These are phyloP conservation scores for Microplitis manilae DNA, from an alignment of 2,888 invertebrate genomes.

Conservation along the genomic window DNA sequence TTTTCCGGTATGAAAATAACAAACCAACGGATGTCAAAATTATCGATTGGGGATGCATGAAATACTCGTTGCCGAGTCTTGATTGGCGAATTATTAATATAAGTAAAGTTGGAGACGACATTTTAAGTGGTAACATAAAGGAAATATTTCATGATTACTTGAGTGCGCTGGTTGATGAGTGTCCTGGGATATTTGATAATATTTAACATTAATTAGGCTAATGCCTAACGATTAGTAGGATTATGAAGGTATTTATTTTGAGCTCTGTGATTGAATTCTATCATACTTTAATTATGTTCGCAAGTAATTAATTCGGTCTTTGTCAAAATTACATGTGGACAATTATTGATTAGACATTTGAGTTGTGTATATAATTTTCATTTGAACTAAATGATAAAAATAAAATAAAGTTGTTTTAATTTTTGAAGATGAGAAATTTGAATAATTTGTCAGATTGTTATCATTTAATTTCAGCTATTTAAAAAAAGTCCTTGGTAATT, in stretches of 20 bases:
- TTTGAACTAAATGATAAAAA: too few species aligned
- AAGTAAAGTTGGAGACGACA: background rate
- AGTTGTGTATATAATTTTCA: background rate
- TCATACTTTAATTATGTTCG: background rate
- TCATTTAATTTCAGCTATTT: background rate
- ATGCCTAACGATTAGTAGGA: too few species aligned
- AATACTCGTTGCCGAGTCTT: slow-evolving; percentile 57
- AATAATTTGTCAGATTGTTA: too few species aligned
- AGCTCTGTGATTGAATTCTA: too few species aligned
- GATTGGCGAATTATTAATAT: slow-evolving; percentile 57
- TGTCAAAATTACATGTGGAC: too few species aligned
- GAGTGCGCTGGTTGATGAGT: background rate
- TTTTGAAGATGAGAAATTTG: too few species aligned
- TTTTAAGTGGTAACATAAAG: background rate
- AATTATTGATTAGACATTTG: background rate
- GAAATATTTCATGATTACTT: slow-evolving; percentile 23
- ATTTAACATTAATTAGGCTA: background rate
- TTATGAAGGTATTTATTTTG: too few species aligned
- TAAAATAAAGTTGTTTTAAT: too few species aligned
- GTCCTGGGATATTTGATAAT: background rate
- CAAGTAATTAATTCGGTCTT: background rate
- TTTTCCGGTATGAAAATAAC: slow-evolving; percentile 56
- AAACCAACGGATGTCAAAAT: slow-evolving; percentile 59
- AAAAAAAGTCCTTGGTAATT: background rate
- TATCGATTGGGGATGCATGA: slow-evolving; percentile 63